These are phyloP conservation scores for Hydropsyche tenuis DNA, from an alignment of 1,140 invertebrate genomes.

Conservation along the genomic window DNA sequence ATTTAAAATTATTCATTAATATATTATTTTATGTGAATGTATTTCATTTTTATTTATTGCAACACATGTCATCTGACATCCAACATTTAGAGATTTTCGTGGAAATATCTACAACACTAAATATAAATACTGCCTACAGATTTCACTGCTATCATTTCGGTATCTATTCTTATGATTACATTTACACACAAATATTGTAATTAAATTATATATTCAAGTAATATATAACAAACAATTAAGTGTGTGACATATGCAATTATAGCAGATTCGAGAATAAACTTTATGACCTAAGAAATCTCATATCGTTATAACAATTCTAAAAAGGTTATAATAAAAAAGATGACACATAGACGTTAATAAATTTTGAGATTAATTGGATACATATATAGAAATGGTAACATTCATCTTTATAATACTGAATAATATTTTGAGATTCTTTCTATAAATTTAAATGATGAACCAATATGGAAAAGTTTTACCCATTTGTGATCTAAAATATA, in stretches of 20 bases:
- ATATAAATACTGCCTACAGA: constrained; percentile 10
- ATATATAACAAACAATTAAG: neutral
- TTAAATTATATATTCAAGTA: constrained; percentile 1
- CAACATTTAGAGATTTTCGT: constrained; percentile 11
- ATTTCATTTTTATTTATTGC: constrained; percentile 5
- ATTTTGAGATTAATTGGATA: constrained; percentile 9
- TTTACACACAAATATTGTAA: constrained; percentile 1
- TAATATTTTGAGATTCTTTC: neutral
- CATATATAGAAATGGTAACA: constrained; percentile 9
- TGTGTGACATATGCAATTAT: neutral
- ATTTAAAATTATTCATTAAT: neutral
- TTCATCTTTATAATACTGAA: constrained; percentile 11
- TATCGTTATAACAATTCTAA: constrained; percentile 16
- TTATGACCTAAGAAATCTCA: neutral
- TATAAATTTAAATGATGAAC: neutral
- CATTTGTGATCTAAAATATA: no score
- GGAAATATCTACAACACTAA: constrained; percentile 24
- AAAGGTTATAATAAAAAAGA: neutral
- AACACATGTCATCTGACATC: constrained; percentile 1
- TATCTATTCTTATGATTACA: neutral
- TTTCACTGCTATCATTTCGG: neutral
- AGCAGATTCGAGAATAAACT: neutral
- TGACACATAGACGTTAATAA: constrained; percentile 2
- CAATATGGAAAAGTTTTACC: no score
- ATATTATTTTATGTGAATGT: neutral